Evolutionary conservation across 2,797 vertebrate genomes (phyloP).

Genomic region (Huso huso): DNA sequence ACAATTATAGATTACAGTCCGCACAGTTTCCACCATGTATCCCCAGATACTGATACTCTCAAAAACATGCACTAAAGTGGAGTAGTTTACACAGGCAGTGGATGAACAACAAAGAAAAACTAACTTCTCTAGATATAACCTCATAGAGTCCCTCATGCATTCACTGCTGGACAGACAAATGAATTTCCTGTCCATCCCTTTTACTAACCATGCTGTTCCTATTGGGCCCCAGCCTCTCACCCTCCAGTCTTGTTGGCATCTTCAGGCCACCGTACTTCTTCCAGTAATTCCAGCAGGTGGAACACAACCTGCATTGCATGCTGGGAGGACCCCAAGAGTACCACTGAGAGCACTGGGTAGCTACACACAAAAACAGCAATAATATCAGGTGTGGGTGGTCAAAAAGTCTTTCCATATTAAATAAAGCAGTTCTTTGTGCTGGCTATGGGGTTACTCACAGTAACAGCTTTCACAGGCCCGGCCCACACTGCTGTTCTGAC

Average conservation of each 20-base stretch:
- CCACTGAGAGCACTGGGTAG: conserved; percentile 20
- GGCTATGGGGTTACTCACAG: conserved; percentile 14
- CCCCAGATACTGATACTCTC: not conserved
- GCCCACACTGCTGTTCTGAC: conserved; percentile 11
- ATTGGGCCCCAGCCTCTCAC: conserved; percentile 13
- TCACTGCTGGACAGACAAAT: no score
- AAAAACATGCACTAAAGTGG: no score
- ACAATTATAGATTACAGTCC: no score
- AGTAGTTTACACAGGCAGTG: no score
- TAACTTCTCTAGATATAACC: no score
- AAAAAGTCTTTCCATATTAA: no score
- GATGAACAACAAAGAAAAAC: no score
- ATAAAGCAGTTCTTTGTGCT: not conserved
- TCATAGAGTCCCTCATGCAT: no score
- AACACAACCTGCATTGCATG: conserved; percentile 21
- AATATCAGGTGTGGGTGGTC: not conserved
- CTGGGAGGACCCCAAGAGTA: conserved; percentile 23
- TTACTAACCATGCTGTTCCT: conserved; percentile 13
- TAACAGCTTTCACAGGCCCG: conserved; percentile 22
- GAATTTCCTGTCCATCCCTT: not conserved
- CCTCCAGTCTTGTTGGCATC: conserved; percentile 19
- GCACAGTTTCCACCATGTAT: no score
- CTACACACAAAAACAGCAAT: not conserved
- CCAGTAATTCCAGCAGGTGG: conserved; percentile 23
- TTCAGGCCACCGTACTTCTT: conserved; percentile 24